These are phyloP conservation scores for Schizaphis graminum DNA, from an alignment of 2,888 invertebrate species.

Conservation along the genomic window DNA sequence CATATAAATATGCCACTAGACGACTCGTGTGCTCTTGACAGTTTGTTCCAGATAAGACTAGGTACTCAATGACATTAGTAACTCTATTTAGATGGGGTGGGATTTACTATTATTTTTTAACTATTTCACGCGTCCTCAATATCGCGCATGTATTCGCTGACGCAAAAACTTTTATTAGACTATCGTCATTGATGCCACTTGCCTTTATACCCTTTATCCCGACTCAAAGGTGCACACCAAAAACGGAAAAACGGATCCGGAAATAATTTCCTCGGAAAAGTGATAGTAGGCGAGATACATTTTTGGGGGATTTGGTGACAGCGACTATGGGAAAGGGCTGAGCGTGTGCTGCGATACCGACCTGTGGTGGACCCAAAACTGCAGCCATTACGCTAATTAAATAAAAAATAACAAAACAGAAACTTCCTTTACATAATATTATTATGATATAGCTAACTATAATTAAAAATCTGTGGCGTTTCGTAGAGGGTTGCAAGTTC, in stretches of 20 bases:
- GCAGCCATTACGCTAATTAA: conserved; percentile 48
- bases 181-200: background rate
- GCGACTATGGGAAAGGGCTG: background rate
- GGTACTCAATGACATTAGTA: conserved; percentile 21
- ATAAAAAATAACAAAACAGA: conserved; percentile 13
- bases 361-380: background rate
- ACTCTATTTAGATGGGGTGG: background rate
- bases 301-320: background rate
- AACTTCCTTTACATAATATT: background rate
- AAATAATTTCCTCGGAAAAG: conserved; percentile 24
- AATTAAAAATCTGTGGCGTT: background rate
- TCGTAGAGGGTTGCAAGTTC: conserved; percentile 81
- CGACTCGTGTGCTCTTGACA: conserved; percentile 41
- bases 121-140: background rate
- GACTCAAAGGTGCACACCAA: background rate
- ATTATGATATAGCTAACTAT: background rate
- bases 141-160: background rate
- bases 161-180: background rate
- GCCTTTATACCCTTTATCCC: background rate
- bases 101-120: background rate
- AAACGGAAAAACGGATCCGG: conserved; percentile 15
- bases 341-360: conserved; percentile 18
- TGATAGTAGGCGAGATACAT: conserved; percentile 30
- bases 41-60: conserved; percentile 36
- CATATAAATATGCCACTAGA: background rate